phyloP scores from a whole-genome alignment of 2,797 vertebrate species.

The Tapera naevia region DNA sequence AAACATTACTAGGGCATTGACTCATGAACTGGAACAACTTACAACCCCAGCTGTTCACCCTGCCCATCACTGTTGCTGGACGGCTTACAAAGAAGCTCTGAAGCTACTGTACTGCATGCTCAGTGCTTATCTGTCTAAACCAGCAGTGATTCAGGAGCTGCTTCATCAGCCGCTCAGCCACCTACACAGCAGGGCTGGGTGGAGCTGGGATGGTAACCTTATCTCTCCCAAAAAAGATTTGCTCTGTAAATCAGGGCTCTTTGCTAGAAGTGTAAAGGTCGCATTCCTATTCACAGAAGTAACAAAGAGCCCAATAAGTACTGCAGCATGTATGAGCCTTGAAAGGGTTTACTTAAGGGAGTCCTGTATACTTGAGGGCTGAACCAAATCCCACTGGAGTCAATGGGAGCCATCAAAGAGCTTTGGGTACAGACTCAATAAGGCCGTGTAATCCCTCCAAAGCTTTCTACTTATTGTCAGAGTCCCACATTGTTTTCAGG shows the following conservation, averaged over 20 bases:
- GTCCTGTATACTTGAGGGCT: constrained; percentile 21
- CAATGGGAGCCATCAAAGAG: constrained; percentile 30
- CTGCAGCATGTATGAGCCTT: neutral
- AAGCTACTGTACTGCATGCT: neutral
- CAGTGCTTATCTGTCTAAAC: neutral
- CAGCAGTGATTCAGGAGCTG: neutral
- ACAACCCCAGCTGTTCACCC: neutral
- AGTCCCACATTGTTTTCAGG: neutral
- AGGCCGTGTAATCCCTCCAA: constrained; percentile 38
- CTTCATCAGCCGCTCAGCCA: neutral
- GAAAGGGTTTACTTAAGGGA: constrained; percentile 51
- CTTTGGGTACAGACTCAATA: constrained; percentile 37
- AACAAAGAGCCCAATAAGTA: constrained; percentile 46
- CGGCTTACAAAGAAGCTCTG: neutral
- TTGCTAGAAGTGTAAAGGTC: constrained; percentile 35
- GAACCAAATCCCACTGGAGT: constrained; percentile 49
- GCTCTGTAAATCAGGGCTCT: constrained; percentile 13
- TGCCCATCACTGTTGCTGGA: neutral
- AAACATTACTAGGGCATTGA: neutral
- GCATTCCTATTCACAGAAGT: constrained; percentile 31
- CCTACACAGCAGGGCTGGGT: neutral
- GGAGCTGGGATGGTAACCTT: constrained; percentile 25
- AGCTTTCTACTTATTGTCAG: constrained; percentile 24
- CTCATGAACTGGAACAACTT: neutral
- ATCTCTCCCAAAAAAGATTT: constrained; percentile 9